Conservation (phyloP, 2,113 vertebrate genomes). For the Xiphophorus hellerii region DNA sequence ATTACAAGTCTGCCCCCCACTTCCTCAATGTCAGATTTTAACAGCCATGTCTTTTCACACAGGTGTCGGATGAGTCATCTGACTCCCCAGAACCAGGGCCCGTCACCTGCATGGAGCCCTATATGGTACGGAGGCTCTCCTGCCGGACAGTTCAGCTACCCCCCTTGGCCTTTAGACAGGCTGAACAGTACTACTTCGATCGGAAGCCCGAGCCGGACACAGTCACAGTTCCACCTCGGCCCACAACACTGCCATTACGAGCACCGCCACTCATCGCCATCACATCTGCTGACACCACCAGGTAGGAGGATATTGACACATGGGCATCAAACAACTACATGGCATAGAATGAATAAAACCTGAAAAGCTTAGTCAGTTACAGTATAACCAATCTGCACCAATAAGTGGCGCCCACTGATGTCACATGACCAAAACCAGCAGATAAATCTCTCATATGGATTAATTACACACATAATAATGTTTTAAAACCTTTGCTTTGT, state of each 20-base stretch:
- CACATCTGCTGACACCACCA: constrained; percentile 89
- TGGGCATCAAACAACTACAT: neutral
- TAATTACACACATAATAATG: too few relatives aligned
- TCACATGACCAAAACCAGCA: neutral
- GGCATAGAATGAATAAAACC: neutral
- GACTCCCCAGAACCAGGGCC: constrained; percentile 83
- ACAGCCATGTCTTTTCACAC: neutral
- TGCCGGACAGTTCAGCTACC: constrained; percentile 91
- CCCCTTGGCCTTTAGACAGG: constrained; percentile 90
- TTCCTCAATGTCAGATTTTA: neutral
- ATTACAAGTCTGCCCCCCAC: neutral
- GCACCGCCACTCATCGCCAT: constrained; percentile 92
- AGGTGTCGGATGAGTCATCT: constrained; percentile 88
- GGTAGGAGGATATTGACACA: constrained; percentile 78
- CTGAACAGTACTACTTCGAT: constrained; percentile 90
- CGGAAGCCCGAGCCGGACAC: constrained; percentile 83
- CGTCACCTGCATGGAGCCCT: constrained; percentile 86
- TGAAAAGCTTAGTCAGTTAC: constrained; percentile 1
- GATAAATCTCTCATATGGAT: too few relatives aligned
- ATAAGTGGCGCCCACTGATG: neutral
- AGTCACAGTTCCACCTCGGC: constrained; percentile 80
- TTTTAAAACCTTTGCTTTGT: too few relatives aligned
- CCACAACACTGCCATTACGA: constrained; percentile 89
- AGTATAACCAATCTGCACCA: neutral
- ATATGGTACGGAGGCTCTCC: constrained; percentile 88